phyloP scores from a whole-genome alignment of 2,797 vertebrate species.

The Parotocinclus haroldoi region DNA sequence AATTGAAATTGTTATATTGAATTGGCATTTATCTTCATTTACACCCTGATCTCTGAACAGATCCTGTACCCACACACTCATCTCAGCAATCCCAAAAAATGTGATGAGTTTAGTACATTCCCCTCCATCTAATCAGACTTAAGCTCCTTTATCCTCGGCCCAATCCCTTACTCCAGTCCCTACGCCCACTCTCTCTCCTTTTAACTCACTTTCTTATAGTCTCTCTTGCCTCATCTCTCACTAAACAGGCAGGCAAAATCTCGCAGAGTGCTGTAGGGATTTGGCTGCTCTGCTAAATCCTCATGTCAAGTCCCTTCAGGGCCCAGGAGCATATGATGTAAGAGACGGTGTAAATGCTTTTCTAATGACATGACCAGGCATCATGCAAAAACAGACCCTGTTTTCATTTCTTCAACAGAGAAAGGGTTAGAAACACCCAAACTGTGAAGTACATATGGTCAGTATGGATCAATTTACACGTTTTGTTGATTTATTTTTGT shows the following conservation, averaged over 20 bases:
- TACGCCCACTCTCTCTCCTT: background rate
- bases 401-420: too few relatives aligned
- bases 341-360: conserved; percentile 15
- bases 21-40: too few relatives aligned
- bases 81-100: background rate
- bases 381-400: too few relatives aligned
- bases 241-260: conserved; percentile 15
- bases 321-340: conserved; percentile 19
- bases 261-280: conserved; percentile 23
- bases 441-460: too few relatives aligned
- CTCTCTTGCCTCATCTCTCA: background rate
- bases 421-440: too few relatives aligned
- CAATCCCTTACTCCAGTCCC: background rate
- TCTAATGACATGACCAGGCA: background rate
- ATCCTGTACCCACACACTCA: background rate
- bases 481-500: too few relatives aligned
- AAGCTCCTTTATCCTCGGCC: conserved; percentile 23
- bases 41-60: background rate
- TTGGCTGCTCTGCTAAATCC: conserved; percentile 20
- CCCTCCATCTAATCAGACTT: conserved; percentile 27
- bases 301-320: conserved; percentile 18
- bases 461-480: too few relatives aligned
- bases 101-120: conserved; percentile 6
- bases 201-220: background rate
- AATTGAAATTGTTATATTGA: too few relatives aligned